A percentile compares a stretch with the other conserved stretches of the same genome.
Conservation (phyloP, 2,888 invertebrate species). For the Mongoloraphidia duomilia region DNA sequence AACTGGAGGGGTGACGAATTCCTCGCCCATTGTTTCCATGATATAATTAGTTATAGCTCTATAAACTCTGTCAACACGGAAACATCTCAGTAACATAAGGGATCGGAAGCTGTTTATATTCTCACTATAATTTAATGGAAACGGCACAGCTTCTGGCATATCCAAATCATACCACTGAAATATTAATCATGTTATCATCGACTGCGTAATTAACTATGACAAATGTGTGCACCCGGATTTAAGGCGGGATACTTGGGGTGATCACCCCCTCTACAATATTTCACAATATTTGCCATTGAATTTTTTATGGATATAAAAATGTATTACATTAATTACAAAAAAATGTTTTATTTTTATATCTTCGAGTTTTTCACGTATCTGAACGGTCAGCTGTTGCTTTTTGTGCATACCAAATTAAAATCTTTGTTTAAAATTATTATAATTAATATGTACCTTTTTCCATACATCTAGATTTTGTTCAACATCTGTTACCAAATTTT, state of each 20-base stretch:
- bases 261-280: no score
- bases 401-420: no score
- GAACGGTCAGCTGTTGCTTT: no score
- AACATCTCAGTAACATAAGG: conserved; percentile 75
- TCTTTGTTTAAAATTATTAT: not conserved
- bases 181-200: not conserved
- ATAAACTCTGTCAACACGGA: conserved; percentile 79
- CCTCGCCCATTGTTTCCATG: conserved; percentile 68
- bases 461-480: conserved; percentile 37
- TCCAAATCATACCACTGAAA: conserved; percentile 74
- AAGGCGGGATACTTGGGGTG: no score
- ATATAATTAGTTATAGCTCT: conserved; percentile 76
- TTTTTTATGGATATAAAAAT: no score
- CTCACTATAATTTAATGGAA: conserved; percentile 58
- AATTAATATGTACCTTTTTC: conserved; percentile 42
- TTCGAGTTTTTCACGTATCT: no score
- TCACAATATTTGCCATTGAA: no score
- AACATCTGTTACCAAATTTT: conserved; percentile 46
- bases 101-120: conserved; percentile 48
- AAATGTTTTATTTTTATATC: no score
- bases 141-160: conserved; percentile 54
- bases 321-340: no score
- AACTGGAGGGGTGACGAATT: conserved; percentile 78
- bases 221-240: no score
- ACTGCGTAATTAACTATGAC: no score